Base-by-base conservation (phyloP, 1,140 invertebrate genomes). In the Eumaeus atala region DNA sequence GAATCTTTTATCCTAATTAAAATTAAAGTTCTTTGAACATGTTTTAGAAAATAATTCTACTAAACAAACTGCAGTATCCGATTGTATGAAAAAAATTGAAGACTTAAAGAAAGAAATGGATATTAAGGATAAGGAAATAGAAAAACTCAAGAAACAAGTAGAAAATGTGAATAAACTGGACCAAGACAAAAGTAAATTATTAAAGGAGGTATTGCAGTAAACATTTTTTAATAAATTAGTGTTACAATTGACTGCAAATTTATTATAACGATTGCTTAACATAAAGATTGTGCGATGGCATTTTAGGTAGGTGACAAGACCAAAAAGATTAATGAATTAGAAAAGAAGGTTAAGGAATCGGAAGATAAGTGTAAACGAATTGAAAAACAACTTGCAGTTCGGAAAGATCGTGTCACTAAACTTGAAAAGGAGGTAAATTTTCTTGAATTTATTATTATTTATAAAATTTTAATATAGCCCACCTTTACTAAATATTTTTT, bases 291-390 rank as follows among this genome's bases (percentile, higher is more conserved):
- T 8, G 3, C 53, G 3, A 51, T 59, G 51, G 54, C 21, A 10
- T 89, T 88, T 36, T 55, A 91, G 89, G 74, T 89, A 34, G 79
- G 80, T 42, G 88, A 89, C 62, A 90, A 90, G 72, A 76, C 88
- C 33, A 90, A 89, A 61, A 90, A 90, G 70, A 83, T 91, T 51
- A 59, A 61, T 44, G 90, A 91, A 35, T 69, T 90, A 58, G 90
- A 91, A 74, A 90, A 89, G 62, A 89, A 90, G 81, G 36, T 91
- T 11, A 90, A 89, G 70, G 90, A 91, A 56, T 59, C 78, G 9
- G 91, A 92, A 70, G 91, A 92, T 35, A 91, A 90, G 76, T 87
- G 87, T 44, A 91, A 90, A 64, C 87, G 89, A 59, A 86, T 79
- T 44, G 91, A 93, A 64, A 90, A 89, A 71, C 72, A 88, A 44